Evolutionary conservation across 2,797 vertebrate genomes (phyloP), one percentile per base, ranked within the genome.

Genomic region (Acanthurus tractus): DNA sequence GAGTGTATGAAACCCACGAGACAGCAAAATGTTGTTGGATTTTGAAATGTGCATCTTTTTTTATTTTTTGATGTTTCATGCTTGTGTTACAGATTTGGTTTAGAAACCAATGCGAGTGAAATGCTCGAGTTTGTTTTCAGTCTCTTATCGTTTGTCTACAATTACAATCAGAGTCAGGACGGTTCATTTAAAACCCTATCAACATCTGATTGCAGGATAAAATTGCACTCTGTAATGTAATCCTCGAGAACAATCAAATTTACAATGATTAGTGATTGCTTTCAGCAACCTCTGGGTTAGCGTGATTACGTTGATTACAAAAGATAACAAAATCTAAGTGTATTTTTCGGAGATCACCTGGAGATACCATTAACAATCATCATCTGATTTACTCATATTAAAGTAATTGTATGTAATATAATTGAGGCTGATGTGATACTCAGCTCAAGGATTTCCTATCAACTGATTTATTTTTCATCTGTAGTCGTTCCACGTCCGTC

Each of bases 41-140:
- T 72, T 65, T 42, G 18, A 50, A 11, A 12, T 52, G 8, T 66
- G 56, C 79, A 48, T 58, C 7, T 14, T 2, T 69, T 74, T 81
- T 4, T 67, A 82, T 64, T 25, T 79, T 65, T 58, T 1, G 38
- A 11, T 69, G 83, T 61, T 88, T 58, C 90, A 58, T 90, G 78
- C 59, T 90, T 93, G 67, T 89, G 76, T 93, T 93, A 20, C 91
- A 92, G 93, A 91, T 85, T 84, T 91, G 80, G 49, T 56, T 86
- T 83, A 79, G 63, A 76, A 42, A 45, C 75, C 89, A 18, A 63
- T 73, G 72, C 86, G 54, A 63, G 63, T 63, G 70, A 92, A 87
- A 77, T 86, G 80, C 59, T 81, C 79, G 92, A 92, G 92, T 93
- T 92, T 77, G 91, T 89, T 68, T 79, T 36, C 53, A 6, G 67